phyloP scores from a whole-genome alignment of 2,797 vertebrate genomes.

The Semaprochilodus insignis region DNA sequence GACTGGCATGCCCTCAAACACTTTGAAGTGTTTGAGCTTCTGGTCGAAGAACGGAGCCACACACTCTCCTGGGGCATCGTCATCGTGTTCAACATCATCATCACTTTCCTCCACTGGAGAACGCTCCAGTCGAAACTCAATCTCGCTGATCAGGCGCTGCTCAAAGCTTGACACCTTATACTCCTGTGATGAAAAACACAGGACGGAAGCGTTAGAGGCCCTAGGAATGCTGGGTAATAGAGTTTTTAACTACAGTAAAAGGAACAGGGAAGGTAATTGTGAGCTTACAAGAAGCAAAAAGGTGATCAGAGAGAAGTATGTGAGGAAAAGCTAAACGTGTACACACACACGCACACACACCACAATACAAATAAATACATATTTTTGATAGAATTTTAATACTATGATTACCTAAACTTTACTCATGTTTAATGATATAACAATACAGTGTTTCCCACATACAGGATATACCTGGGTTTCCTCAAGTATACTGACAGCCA shows the following conservation, averaged over 20 bases:
- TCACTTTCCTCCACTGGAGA: slow-evolving; percentile 94
- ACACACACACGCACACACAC: not conserved
- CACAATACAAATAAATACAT: slow-evolving; percentile 7
- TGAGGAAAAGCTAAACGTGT: slow-evolving; percentile 1
- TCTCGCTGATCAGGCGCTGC: slow-evolving; percentile 97
- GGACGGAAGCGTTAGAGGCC: not conserved
- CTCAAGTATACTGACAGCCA: too few species aligned
- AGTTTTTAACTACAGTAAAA: not conserved
- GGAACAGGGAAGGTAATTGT: not conserved
- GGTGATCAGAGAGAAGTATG: not conserved
- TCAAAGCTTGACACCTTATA: slow-evolving; percentile 99
- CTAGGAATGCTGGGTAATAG: not conserved
- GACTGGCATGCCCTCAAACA: slow-evolving; percentile 97
- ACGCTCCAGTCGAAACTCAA: slow-evolving; percentile 95
- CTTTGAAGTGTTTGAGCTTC: slow-evolving; percentile 96
- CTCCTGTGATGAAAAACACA: slow-evolving; percentile 77
- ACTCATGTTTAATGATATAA: too few species aligned
- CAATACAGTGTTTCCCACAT: too few species aligned
- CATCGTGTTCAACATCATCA: slow-evolving; percentile 87
- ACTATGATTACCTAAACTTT: too few species aligned
- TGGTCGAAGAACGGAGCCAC: slow-evolving; percentile 84
- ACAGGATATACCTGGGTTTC: too few species aligned
- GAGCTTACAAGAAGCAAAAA: slow-evolving; percentile 2
- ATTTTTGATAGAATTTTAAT: too few species aligned
- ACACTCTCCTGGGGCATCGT: slow-evolving; percentile 73